These are phyloP conservation scores for Notocelia uddmanniana DNA, from an alignment of 2,888 invertebrate genomes.

Conservation along the genomic window DNA sequence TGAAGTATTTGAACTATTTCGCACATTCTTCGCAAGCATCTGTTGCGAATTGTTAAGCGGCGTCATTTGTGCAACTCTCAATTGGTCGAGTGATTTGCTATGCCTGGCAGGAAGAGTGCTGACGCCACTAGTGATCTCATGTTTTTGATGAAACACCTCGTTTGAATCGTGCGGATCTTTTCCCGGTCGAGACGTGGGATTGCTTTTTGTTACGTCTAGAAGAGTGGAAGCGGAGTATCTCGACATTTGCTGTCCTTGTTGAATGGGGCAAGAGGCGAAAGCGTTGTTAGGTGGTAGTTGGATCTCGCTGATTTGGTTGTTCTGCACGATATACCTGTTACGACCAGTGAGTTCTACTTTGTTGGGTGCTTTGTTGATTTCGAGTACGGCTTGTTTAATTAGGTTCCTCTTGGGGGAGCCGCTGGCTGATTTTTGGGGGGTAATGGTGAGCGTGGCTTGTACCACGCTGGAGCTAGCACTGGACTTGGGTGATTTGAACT, in stretches of 20 bases:
- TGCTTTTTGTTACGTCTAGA: slow-evolving; percentile 76
- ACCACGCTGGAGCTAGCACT: slow-evolving; percentile 81
- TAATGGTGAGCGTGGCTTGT: slow-evolving; percentile 88
- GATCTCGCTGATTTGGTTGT: slow-evolving; percentile 84
- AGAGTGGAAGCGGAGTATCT: slow-evolving; percentile 87
- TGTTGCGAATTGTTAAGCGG: slow-evolving; percentile 66
- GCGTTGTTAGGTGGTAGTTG: slow-evolving; percentile 77
- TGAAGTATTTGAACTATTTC: slow-evolving; percentile 75
- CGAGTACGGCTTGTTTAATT: slow-evolving; percentile 78
- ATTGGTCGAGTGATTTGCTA: slow-evolving; percentile 93
- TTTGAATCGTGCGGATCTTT: slow-evolving; percentile 68
- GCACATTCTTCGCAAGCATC: slow-evolving; percentile 68
- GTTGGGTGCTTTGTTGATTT: slow-evolving; percentile 73
- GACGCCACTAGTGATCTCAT: slow-evolving; percentile 78
- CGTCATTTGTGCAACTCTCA: slow-evolving; percentile 85
- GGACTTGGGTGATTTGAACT: slow-evolving; percentile 82
- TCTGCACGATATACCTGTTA: slow-evolving; percentile 83
- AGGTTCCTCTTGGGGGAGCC: slow-evolving; percentile 80
- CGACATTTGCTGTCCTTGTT: slow-evolving; percentile 82
- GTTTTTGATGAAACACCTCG: slow-evolving; percentile 72
- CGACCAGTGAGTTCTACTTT: slow-evolving; percentile 80
- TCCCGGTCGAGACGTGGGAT: slow-evolving; percentile 61
- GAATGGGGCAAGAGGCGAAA: slow-evolving; percentile 76
- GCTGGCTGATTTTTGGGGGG: slow-evolving; percentile 83
- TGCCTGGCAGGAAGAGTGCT: slow-evolving; percentile 89